Evolutionary conservation across 2,113 vertebrate species (phyloP).

Genomic region (Bufo bufo): DNA sequence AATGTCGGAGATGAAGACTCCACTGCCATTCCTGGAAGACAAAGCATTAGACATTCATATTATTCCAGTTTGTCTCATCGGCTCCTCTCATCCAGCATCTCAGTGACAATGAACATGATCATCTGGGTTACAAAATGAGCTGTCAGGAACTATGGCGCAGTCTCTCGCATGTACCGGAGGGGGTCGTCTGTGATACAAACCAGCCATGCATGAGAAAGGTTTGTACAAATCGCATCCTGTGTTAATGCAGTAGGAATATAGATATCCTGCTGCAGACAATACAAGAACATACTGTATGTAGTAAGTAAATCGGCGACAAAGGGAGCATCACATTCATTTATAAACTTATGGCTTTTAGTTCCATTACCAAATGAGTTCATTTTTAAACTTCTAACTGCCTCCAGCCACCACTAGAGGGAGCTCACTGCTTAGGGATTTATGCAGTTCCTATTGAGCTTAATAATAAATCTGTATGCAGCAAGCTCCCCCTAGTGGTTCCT

Average conservation of each 20-base stretch:
- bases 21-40: conserved; percentile 78
- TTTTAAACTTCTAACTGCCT: too few relatives aligned
- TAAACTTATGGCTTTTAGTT: too few relatives aligned
- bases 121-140: not conserved
- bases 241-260: too few relatives aligned
- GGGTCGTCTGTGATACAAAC: not conserved
- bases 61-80: not conserved
- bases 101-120: not conserved
- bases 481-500: not conserved
- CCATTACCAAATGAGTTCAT: too few relatives aligned
- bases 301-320: too few relatives aligned
- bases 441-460: not conserved
- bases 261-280: too few relatives aligned
- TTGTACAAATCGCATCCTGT: not conserved
- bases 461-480: not conserved
- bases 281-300: too few relatives aligned
- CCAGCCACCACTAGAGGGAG: not conserved
- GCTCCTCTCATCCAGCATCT: not conserved
- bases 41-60: not conserved
- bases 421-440: not conserved
- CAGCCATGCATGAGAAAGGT: accelerated
- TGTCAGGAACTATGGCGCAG: not conserved
- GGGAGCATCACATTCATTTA: too few relatives aligned
- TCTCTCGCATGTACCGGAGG: not conserved
- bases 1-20: conserved; percentile 95